Conservation (phyloP, 2,797 vertebrate genomes). For the Melanotaenia maccullochi region DNA sequence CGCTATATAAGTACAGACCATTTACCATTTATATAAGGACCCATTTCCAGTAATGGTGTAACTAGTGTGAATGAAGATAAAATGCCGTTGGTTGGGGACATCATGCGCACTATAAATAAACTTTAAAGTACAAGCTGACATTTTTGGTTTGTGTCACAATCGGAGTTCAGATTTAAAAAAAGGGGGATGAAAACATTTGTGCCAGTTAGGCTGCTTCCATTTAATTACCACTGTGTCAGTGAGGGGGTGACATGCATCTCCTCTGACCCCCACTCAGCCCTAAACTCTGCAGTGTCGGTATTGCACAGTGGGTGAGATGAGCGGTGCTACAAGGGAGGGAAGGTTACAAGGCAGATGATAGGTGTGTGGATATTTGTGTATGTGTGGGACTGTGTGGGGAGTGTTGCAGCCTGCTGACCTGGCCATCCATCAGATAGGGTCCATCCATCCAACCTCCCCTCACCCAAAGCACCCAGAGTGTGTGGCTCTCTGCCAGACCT, state of each 20-base stretch:
- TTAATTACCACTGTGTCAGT: conserved; percentile 68
- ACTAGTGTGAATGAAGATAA: conserved; percentile 12
- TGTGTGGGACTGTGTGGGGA: conserved; percentile 56
- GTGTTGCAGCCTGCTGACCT: conserved; percentile 72
- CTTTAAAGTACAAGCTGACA: conserved; percentile 21
- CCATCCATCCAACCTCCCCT: conserved; percentile 50
- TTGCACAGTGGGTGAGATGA: conserved; percentile 26
- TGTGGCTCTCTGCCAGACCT: conserved; percentile 67
- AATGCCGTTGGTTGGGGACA: conserved; percentile 11
- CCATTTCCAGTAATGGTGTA: not conserved
- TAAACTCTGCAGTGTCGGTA: conserved; percentile 44
- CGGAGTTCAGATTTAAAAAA: conserved; percentile 12
- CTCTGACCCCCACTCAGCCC: conserved; percentile 52
- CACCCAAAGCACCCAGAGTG: conserved; percentile 40
- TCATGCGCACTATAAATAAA: conserved; percentile 28
- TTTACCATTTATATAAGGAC: no score
- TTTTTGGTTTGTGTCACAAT: conserved; percentile 30
- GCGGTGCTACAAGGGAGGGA: conserved; percentile 22
- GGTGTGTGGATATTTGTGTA: conserved; percentile 34
- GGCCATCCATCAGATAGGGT: conserved; percentile 74
- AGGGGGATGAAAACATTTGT: conserved; percentile 24
- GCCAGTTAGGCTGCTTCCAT: conserved; percentile 62
- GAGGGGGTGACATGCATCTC: conserved; percentile 24
- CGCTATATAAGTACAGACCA: no score
- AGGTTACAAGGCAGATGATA: conserved; percentile 43